These are phyloP conservation scores for Edolisoma coerulescens DNA, from an alignment of 2,113 vertebrate species.

Conservation along the genomic window DNA sequence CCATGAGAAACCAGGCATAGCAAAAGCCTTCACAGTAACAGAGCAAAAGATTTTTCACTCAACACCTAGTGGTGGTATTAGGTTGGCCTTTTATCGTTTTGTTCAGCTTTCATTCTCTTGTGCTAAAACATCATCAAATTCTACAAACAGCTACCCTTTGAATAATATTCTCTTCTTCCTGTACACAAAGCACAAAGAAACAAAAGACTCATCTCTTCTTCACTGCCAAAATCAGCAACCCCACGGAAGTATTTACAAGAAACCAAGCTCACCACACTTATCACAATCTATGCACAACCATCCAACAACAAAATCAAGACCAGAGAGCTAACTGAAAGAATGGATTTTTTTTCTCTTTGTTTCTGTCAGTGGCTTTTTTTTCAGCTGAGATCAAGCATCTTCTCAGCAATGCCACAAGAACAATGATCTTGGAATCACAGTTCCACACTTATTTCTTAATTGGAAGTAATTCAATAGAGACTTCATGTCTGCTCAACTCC, in stretches of 20 bases:
- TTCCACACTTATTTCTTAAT: not conserved
- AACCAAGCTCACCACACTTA: not conserved
- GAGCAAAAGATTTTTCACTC: not conserved
- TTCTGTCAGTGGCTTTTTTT: not conserved
- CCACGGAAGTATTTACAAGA: not conserved
- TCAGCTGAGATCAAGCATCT: not conserved
- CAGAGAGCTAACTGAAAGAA: not conserved
- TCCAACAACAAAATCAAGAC: not conserved
- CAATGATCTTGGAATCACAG: not conserved
- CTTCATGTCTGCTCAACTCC: not conserved
- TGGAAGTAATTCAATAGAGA: not conserved
- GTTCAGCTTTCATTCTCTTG: not conserved
- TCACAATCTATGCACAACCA: not conserved
- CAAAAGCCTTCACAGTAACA: not conserved
- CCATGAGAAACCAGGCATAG: not conserved
- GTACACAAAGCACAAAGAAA: not conserved
- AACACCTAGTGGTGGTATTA: not conserved
- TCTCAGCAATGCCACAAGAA: not conserved
- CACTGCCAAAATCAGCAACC: not conserved
- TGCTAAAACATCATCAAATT: not conserved
- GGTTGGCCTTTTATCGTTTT: not conserved
- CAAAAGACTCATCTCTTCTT: not conserved
- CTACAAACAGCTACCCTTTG: not conserved
- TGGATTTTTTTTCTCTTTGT: accelerated
- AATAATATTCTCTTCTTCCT: not conserved